Base-by-base conservation (phyloP, 1,140 invertebrate genomes). In the Drosophila kurseongensis region DNA sequence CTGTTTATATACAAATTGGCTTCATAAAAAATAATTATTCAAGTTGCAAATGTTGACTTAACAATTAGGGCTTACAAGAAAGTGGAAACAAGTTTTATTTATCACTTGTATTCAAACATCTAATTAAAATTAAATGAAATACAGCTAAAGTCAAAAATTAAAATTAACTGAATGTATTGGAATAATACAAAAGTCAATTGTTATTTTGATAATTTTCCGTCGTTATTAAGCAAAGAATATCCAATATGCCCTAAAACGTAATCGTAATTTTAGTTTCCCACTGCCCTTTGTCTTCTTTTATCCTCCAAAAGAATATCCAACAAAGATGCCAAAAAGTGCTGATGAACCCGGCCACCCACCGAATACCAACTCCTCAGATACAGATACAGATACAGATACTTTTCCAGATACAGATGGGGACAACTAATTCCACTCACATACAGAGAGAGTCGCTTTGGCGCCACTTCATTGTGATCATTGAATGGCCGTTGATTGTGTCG, bases 291-390 rank as follows among this genome's bases (percentile, higher is more conserved):
- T 71, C 38, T 57, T 54, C 3, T 47, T 47, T 60, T 45, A 18
- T 38, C 14, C 35, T 45, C 47, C 4, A 56, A 77, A 77, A 77
- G 35, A 50, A 16, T 0, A 41, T 13, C 56, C 60, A 67, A 85
- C 82, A 86, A 81, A 81, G 78, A n/a, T 65, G 41, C 63, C 79
- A n/a, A 86, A 88, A 80, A 79, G 72, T 86, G 83, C 76, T 88
- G 84, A 83, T 79, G 84, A 86, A 82, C 83, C 80, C 75, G 13
- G 23, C 63, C 63, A 52, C 36, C 45, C 69, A 66, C 68, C 44
- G 56, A 36, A 44, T 36, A 35, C 8, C 61, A 42, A n/a, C 45
- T 44, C 14, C 35, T 40, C 44, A 52, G 35, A 29, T 42, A 36
- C 23, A 23, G 23, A 29, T 42, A 36, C 18, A 23, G 18, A 23